These are phyloP conservation scores for Drepanosiphum platanoidis DNA, from an alignment of 2,888 invertebrate genomes.

Conservation along the genomic window DNA sequence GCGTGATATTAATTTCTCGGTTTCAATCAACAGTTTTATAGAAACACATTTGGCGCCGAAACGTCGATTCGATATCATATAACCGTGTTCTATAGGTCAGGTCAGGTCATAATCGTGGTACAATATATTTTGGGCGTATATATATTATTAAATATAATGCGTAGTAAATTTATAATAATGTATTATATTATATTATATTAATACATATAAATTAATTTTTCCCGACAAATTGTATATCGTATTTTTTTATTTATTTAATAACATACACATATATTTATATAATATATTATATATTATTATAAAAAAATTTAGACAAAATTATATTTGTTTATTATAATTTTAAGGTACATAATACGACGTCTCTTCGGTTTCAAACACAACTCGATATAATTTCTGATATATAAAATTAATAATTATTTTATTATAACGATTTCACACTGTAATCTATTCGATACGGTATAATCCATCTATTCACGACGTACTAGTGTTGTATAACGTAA, in stretches of 20 bases:
- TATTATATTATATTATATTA: background rate
- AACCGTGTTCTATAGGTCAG: too few relatives aligned
- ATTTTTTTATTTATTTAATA: background rate
- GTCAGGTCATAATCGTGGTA: too few relatives aligned
- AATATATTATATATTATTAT: slow-evolving; percentile 3
- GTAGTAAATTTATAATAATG: too few relatives aligned
- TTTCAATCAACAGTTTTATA: too few relatives aligned
- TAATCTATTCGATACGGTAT: background rate
- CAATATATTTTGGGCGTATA: too few relatives aligned
- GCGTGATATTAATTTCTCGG: too few relatives aligned
- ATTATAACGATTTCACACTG: slow-evolving; percentile 15
- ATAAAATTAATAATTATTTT: slow-evolving; percentile 26
- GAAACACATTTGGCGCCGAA: too few relatives aligned
- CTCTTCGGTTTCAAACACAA: background rate
- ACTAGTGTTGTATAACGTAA: too few relatives aligned
- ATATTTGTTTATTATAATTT: background rate
- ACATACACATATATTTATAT: too few relatives aligned
- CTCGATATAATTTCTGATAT: background rate
- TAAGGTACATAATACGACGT: background rate
- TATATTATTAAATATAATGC: too few relatives aligned
- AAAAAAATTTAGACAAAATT: background rate
- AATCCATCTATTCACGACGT: too few relatives aligned
- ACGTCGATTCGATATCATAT: too few relatives aligned
- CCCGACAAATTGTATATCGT: background rate
- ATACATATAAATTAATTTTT: background rate